Evolutionary conservation across 2,113 vertebrate genomes (phyloP), one percentile per base, ranked within the genome.

Genomic region (Parotia lawesii): DNA sequence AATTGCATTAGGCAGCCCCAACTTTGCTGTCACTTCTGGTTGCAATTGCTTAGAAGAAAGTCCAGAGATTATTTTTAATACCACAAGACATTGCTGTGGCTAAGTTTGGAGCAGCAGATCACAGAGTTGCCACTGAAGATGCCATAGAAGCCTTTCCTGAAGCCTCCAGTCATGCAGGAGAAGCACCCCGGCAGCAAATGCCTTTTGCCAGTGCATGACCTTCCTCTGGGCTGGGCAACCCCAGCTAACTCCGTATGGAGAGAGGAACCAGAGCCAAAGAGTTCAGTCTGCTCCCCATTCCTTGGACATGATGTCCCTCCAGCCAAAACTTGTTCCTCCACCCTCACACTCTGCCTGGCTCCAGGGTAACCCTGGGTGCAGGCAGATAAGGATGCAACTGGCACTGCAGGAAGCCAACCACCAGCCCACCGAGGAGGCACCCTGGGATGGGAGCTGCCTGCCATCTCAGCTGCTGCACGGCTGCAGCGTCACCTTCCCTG

Each of bases 21-120:
- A 74, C 19, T 73, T 77, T 28, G 16, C 61, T 47, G 45, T 82
- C 94, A 35, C 50, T 81, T 92, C 92, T 87, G 73, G 21, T 23
- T 91, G 57, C 42, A 75, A 6, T 44, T 90, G 61, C 80, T 86
- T 58, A 69, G 60, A 87, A 84, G 51, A 94, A 90, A 82, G 58
- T 37, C 42, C 13, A 58, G 35, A 51, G 66, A 44, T 47, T 85
- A 61, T 65, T 93, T 84, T 72, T 64, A 91, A 70, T 42, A 53
- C 47, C 48, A 56, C 0, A 5, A 62, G 48, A 70, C 7, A 3
- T 8, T 24, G 4, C 18, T 90, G 64, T 51, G 40, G 64, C 75
- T 38, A 35, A 62, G 7, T 85, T 87, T 73, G 85, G 42, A 61
- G 50, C 2, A 5, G n/a, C 6, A 83, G 60, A 58, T 60, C 44